Evolutionary conservation across 2,113 vertebrate species (phyloP).

Genomic region (Sakesphorus luctuosus): DNA sequence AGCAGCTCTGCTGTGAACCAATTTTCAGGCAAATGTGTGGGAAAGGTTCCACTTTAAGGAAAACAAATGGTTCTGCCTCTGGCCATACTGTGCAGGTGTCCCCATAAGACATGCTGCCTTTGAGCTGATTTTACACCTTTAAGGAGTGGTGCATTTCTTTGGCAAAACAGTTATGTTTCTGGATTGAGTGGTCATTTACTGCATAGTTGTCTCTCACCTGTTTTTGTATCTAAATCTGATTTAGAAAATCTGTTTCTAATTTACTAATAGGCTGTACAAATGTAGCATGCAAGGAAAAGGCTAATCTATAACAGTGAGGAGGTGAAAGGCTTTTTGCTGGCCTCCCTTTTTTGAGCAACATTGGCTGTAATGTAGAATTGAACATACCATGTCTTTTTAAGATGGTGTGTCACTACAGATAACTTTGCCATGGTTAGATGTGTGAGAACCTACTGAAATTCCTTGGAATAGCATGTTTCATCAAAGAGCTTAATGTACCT

Average conservation of each 20-base stretch:
- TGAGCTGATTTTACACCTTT: background rate
- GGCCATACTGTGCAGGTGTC: background rate
- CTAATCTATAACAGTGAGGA: background rate
- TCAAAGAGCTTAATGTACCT: constrained; percentile 5
- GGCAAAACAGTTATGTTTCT: background rate
- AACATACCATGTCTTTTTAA: background rate
- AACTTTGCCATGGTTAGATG: background rate
- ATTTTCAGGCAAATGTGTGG: background rate
- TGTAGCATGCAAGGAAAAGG: background rate
- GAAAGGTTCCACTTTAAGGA: background rate
- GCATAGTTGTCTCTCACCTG: background rate
- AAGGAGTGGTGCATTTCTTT: background rate
- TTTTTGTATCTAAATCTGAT: background rate
- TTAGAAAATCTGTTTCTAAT: background rate
- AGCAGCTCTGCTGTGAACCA: background rate
- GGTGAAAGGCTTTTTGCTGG: background rate
- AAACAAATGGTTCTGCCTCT: background rate
- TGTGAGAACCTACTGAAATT: constrained; percentile 11
- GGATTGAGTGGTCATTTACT: background rate
- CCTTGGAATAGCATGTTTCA: background rate
- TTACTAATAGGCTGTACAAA: constrained; percentile 5
- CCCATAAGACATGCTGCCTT: background rate
- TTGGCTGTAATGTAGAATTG: background rate
- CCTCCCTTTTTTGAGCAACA: background rate
- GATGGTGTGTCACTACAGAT: background rate